phyloP scores from a whole-genome alignment of 2,797 vertebrate species.

The Myotis vivesi region DNA sequence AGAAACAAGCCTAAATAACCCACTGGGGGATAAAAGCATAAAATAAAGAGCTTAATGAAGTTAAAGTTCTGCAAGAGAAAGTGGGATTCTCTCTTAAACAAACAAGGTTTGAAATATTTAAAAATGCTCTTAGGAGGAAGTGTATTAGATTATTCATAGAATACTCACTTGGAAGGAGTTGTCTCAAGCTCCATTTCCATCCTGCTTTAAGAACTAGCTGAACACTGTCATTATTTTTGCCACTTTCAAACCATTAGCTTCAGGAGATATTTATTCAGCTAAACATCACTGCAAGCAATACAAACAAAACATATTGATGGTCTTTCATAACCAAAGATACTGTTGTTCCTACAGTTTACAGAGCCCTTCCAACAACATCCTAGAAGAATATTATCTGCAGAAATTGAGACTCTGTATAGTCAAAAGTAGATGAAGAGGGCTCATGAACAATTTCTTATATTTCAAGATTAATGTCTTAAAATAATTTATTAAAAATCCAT shows the following conservation, averaged over 20 bases:
- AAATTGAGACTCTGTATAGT: slow-evolving; percentile 10
- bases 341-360: slow-evolving; percentile 15
- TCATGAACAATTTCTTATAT: slow-evolving; percentile 66
- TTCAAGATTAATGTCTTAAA: slow-evolving; percentile 51
- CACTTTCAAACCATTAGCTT: slow-evolving; percentile 57
- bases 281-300: slow-evolving; percentile 59
- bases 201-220: slow-evolving; percentile 4
- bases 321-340: neutral
- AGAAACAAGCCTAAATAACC: neutral
- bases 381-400: slow-evolving; percentile 12
- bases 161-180: slow-evolving; percentile 47
- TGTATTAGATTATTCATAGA: slow-evolving; percentile 64
- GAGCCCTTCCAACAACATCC: neutral
- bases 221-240: slow-evolving; percentile 55
- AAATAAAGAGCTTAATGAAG: slow-evolving; percentile 57
- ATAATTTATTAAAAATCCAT: slow-evolving; percentile 46
- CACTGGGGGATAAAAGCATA: neutral
- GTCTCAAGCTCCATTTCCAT: neutral
- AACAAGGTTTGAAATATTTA: slow-evolving; percentile 73
- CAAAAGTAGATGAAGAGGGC: slow-evolving; percentile 34
- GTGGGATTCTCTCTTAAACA: slow-evolving; percentile 11
- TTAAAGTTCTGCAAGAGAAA: slow-evolving; percentile 46
- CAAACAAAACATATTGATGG: slow-evolving; percentile 9
- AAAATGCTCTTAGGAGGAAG: slow-evolving; percentile 62
- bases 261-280: slow-evolving; percentile 50